Base-by-base conservation (phyloP, 1,140 invertebrate species). In the Philaenus spumarius region DNA sequence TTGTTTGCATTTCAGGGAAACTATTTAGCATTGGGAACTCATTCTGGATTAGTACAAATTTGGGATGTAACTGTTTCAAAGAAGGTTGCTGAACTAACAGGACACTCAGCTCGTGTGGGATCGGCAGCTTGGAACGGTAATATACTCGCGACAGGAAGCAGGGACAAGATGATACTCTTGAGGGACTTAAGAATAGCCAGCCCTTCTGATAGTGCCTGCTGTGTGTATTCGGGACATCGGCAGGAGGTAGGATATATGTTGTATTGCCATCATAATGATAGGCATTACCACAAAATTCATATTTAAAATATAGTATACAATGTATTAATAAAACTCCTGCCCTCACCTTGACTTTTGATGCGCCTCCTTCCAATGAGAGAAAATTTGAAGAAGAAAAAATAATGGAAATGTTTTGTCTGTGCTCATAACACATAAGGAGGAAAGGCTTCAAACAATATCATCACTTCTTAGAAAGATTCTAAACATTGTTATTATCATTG, bases 121-220 rank as follows among this genome's bases (percentile, higher is more conserved):
- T 95, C 96, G 1, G 72, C 99, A 35, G 95, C 97, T 0, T 99
- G 96, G 96, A 99, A 98, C 75, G 92, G 93, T 12, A 95, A 99
- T 72, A 85, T 97, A 35, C 76, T 99, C 7, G 97, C 93, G 45
- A 97, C 95, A 0, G 97, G 97, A 0, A 96, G 93, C 62, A 76
- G 97, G 62, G 97, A 99, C 72, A 77, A 96, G 61, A 79, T 92
- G 66, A 99, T 99, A 61, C 79, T 97, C 34, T 94, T 97, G 71
- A 77, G 96, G 56, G 97, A 99, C 73, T 91, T 96, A 0, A 80
- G 97, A 45, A 89, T 90, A 42, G 90, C 93, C 5, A 81, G 84
- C 9, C 20, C 58, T 20, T 72, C 86, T 17, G 83, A 88, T 42
- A 80, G 83, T 20, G 89, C 93, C 60, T 76, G 90, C 23, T 81